Evolutionary conservation across 2,797 vertebrate genomes (phyloP), one percentile per base, ranked within the genome.

Genomic region (Etheostoma perlongum): DNA sequence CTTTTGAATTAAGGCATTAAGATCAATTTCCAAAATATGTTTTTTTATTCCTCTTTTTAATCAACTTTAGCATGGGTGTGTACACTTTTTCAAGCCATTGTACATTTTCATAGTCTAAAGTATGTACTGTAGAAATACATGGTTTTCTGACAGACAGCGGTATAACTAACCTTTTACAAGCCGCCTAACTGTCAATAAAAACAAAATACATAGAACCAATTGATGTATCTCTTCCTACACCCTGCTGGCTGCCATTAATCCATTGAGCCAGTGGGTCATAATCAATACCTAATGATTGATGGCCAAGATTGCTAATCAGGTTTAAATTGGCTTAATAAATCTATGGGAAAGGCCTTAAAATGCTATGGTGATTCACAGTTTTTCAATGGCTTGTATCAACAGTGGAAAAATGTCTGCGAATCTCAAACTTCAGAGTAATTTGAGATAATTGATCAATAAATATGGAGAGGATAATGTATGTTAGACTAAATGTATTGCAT

Each of bases 211-310:
- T 48, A 58, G 55, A 87, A 60, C 79, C 81, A 84, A 93, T 94
- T 91, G 76, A 92, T 94, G 51, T 76, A 83, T 90, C 82, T 81
- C 83, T 92, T 91, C 85, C 88, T 85, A 85, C 86, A 91, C 78
- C 76, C 85, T 85, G 68, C 75, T 66, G 83, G 68, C 86, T 77
- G 71, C 42, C 27, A 86, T 88, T 94, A 94, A 94, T 94, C 90
- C 88, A 92, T 88, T 93, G 83, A 90, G 78, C 52, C 48, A 42
- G 18, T 33, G 3, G 51, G 42, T 84, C 85, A 67, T 93, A 92
- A 92, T 94, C 91, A 83, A 91, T 95, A 80, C 7, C 23, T 74
- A 91, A 78, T 72, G 85, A 93, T 88, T 79, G 75, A 85, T 69
- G 74, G 52, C 74, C 79, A 74, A 90, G 85, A 74, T 83, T 86